These are phyloP conservation scores for Galago senegalensis DNA, from an alignment of 2,797 vertebrate species.

Conservation along the genomic window DNA sequence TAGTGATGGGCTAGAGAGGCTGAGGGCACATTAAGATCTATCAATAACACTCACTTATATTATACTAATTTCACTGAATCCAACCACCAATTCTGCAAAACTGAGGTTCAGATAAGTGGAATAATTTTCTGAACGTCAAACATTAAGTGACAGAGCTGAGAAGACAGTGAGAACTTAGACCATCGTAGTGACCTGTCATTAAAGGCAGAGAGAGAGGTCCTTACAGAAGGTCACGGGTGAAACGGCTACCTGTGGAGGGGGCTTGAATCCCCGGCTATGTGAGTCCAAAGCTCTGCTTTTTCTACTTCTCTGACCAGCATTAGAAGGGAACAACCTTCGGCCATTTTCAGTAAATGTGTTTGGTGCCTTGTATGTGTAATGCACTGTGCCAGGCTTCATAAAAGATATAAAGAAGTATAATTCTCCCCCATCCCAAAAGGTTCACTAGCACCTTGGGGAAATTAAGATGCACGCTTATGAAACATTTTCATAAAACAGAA, in stretches of 20 bases:
- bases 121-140: background rate
- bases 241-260: background rate
- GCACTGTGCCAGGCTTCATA: background rate
- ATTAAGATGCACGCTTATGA: background rate
- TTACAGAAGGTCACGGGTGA: background rate
- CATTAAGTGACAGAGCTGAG: background rate
- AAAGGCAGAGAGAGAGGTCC: background rate
- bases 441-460: slow-evolving; percentile 27
- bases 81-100: background rate
- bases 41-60: background rate
- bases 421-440: background rate
- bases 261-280: background rate
- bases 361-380: background rate
- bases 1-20: background rate
- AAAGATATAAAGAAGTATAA: slow-evolving; percentile 11
- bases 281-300: slow-evolving; percentile 1
- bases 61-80: background rate
- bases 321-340: background rate
- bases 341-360: background rate
- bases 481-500: slow-evolving; percentile 10
- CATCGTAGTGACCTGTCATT: background rate
- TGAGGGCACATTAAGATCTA: background rate
- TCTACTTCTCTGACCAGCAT: background rate
- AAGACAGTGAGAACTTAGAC: background rate
- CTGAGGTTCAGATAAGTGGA: background rate